These are phyloP conservation scores for Mionectes macconnelli DNA, from an alignment of 2,113 vertebrate species.

Conservation along the genomic window DNA sequence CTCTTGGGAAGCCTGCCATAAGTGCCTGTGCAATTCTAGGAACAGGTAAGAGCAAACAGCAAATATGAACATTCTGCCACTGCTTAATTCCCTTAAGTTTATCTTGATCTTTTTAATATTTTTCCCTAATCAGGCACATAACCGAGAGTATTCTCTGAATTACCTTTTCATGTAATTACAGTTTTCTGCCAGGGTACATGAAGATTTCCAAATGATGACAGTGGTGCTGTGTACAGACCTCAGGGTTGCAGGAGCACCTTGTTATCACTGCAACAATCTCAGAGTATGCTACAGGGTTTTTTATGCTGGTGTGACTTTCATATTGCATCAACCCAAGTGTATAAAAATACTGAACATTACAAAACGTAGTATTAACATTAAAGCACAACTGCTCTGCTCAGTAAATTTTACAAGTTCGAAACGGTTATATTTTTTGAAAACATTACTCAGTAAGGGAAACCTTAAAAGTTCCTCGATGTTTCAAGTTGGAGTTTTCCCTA, in stretches of 20 bases:
- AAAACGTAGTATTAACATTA: background rate
- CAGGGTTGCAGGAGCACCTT: background rate
- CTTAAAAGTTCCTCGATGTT: conserved; percentile 4
- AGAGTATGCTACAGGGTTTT: background rate
- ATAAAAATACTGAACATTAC: conserved; percentile 13
- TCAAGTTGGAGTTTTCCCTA: conserved; percentile 76
- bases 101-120: background rate
- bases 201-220: background rate
- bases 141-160: background rate
- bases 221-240: background rate
- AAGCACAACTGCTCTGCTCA: background rate
- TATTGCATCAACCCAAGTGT: conserved; percentile 34
- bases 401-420: background rate
- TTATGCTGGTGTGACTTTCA: background rate
- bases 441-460: conserved; percentile 30
- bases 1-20: background rate
- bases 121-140: background rate
- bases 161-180: background rate
- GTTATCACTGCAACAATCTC: background rate
- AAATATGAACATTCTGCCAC: background rate
- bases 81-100: background rate
- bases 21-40: background rate
- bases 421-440: conserved; percentile 12
- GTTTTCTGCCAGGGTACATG: background rate
- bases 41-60: background rate